These are phyloP conservation scores for Ctenomys sociabilis DNA, from an alignment of 2,113 vertebrate genomes.

Conservation along the genomic window DNA sequence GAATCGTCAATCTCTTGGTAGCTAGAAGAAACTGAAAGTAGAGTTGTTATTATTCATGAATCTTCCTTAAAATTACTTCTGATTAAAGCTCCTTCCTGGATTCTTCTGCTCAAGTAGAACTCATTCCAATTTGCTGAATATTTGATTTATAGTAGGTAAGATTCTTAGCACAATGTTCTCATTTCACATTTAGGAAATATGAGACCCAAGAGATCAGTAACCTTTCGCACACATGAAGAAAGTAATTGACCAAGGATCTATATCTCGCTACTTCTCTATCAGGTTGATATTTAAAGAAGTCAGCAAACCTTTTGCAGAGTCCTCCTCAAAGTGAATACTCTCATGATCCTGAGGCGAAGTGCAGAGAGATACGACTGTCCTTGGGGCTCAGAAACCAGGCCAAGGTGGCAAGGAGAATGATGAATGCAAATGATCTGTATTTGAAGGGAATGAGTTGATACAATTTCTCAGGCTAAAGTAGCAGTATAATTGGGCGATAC, in stretches of 20 bases:
- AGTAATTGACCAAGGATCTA: not conserved
- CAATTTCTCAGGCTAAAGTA: not conserved
- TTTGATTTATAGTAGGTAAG: not conserved
- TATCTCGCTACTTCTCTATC: not conserved
- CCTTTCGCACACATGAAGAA: not conserved
- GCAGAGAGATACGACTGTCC: not conserved
- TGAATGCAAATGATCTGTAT: not conserved
- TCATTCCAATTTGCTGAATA: not conserved
- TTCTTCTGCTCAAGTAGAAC: not conserved
- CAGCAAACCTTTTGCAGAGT: not conserved
- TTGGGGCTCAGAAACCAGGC: not conserved
- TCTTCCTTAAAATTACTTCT: not conserved
- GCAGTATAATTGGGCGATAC: not conserved
- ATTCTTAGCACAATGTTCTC: not conserved
- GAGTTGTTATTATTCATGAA: not conserved
- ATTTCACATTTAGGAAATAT: not conserved
- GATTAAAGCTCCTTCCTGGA: not conserved
- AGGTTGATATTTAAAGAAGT: not conserved
- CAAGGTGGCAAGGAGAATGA: not conserved
- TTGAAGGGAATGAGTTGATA: not conserved
- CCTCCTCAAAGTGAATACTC: rapidly evolving
- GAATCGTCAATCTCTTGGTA: not conserved
- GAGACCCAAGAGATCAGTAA: not conserved
- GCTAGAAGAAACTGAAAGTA: not conserved
- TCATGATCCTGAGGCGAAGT: not conserved